Evolutionary conservation across 2,113 vertebrate genomes (phyloP).

Genomic region (Sprattus sprattus): DNA sequence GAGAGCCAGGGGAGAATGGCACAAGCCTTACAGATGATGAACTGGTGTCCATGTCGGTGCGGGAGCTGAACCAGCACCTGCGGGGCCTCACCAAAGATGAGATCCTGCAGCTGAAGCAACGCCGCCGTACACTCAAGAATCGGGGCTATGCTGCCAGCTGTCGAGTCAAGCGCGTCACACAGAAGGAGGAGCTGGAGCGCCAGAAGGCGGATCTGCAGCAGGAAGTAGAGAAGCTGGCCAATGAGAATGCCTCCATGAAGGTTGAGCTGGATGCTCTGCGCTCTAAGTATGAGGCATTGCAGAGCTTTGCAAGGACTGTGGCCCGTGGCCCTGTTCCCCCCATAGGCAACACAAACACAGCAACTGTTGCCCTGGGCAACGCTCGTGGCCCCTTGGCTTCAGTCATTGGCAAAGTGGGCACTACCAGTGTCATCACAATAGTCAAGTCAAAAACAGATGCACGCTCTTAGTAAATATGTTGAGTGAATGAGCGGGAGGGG

Average conservation of each 20-base stretch:
- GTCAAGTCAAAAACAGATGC: slow-evolving; percentile 97
- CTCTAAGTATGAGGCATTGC: slow-evolving; percentile 97
- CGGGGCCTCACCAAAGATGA: slow-evolving; percentile 94
- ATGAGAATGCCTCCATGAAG: slow-evolving; percentile 93
- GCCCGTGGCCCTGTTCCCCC: slow-evolving; percentile 86
- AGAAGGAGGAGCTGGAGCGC: slow-evolving; percentile 98
- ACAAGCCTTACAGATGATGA: slow-evolving; percentile 96
- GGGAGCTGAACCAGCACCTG: slow-evolving; percentile 97
- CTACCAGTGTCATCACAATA: slow-evolving; percentile 98
- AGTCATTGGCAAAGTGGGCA: slow-evolving; percentile 89
- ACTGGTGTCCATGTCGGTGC: slow-evolving; percentile 98
- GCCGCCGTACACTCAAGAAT: slow-evolving; percentile 95
- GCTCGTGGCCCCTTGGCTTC: slow-evolving; percentile 81
- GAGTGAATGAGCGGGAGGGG: slow-evolving; percentile 48
- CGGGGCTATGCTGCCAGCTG: slow-evolving; percentile 95
- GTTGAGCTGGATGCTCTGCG: slow-evolving; percentile 93
- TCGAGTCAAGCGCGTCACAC: slow-evolving; percentile 93
- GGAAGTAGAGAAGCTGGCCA: slow-evolving; percentile 96
- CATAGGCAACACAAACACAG: slow-evolving; percentile 65
- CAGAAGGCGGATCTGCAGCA: slow-evolving; percentile 96
- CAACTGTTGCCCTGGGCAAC: slow-evolving; percentile 49
- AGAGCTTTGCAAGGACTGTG: slow-evolving; percentile 97
- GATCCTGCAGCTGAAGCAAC: slow-evolving; percentile 95
- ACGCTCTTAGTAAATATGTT: slow-evolving; percentile 79
- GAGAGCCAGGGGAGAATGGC: slow-evolving; percentile 98